Evolutionary conservation across 1,140 invertebrate genomes (phyloP).

Genomic region (Listronotus oregonensis): DNA sequence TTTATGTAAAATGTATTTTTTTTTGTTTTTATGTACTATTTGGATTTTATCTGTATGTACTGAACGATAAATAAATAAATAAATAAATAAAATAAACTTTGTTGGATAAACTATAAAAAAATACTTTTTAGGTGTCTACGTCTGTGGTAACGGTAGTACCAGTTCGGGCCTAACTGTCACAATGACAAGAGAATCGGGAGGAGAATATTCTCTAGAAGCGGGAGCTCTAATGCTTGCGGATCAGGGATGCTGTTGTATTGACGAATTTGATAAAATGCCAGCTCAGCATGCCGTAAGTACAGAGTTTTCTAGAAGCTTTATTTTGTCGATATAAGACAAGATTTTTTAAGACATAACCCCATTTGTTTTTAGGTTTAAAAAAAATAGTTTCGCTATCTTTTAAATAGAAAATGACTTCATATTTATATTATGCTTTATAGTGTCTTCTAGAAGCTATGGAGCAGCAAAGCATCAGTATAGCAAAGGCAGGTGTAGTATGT

Average conservation of each 20-base stretch:
- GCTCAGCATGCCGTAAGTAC: constrained; percentile 49
- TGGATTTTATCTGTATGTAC: too few species aligned
- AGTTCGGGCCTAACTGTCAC: constrained; percentile 87
- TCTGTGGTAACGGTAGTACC: constrained; percentile 88
- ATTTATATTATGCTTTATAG: constrained; percentile 25
- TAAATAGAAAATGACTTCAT: not conserved
- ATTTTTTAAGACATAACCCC: too few species aligned
- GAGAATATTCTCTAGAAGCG: constrained; percentile 85
- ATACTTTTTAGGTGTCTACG: constrained; percentile 72
- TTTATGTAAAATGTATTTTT: too few species aligned
- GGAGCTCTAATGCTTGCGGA: constrained; percentile 83
- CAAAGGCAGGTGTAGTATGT: constrained; percentile 83
- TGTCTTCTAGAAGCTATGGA: constrained; percentile 91
- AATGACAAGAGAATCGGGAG: constrained; percentile 74
- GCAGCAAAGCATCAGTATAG: constrained; percentile 88
- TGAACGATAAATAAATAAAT: too few species aligned
- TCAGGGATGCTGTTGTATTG: constrained; percentile 89
- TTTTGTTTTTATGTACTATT: too few species aligned
- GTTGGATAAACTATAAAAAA: too few species aligned
- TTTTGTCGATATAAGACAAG: too few species aligned
- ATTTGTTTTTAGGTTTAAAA: too few species aligned
- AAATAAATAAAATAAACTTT: too few species aligned
- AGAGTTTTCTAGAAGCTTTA: not conserved
- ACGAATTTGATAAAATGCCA: constrained; percentile 96
- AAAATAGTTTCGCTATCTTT: not conserved